phyloP scores from a whole-genome alignment of 2,888 invertebrate species.

The Ametastegia equiseti region DNA sequence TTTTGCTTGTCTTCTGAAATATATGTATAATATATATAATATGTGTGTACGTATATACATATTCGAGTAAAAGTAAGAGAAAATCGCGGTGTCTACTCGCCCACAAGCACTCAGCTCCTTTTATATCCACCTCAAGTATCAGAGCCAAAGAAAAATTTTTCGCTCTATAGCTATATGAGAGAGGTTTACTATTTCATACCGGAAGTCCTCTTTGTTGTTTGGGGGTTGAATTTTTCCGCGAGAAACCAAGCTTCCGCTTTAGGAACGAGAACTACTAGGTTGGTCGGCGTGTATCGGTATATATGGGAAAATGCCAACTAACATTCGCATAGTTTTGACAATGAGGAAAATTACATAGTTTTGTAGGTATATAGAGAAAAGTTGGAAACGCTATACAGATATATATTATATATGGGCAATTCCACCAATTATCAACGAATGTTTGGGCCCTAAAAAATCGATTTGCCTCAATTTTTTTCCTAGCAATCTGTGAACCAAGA shows the following conservation, averaged over 20 bases:
- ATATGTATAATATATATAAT: not conserved
- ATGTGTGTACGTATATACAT: too few species aligned
- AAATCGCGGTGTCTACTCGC: not conserved
- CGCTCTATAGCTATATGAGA: not conserved
- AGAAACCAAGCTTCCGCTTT: not conserved
- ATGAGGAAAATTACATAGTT: not conserved
- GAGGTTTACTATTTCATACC: conserved; percentile 23
- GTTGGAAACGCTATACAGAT: not conserved
- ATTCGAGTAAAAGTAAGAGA: not conserved
- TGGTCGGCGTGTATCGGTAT: not conserved
- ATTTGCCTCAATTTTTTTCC: too few species aligned
- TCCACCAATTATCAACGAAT: not conserved
- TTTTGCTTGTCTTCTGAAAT: too few species aligned
- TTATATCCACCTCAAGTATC: conserved; percentile 28
- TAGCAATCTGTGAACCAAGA: too few species aligned
- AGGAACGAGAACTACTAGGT: not conserved
- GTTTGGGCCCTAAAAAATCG: not conserved
- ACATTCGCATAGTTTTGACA: not conserved
- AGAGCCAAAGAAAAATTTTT: conserved; percentile 18
- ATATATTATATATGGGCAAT: not conserved
- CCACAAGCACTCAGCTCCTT: not conserved
- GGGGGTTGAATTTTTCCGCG: not conserved
- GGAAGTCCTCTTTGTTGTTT: conserved; percentile 8
- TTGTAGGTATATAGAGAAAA: not conserved
- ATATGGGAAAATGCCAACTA: not conserved